These are phyloP conservation scores for Cynodonichthys magdalenae DNA, from an alignment of 2,797 vertebrate species.

Conservation along the genomic window DNA sequence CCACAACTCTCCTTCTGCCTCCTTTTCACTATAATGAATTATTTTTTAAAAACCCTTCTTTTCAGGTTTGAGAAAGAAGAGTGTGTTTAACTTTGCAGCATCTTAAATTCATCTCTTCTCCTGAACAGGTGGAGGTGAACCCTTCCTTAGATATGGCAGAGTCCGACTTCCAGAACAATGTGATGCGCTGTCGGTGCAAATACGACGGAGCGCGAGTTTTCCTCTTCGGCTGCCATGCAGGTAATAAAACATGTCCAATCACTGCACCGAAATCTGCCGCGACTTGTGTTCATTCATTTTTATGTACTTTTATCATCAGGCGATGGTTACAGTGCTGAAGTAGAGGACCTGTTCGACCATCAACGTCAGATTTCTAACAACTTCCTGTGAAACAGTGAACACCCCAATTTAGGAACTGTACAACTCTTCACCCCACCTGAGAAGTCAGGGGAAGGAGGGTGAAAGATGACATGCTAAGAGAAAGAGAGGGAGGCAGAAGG, in stretches of 20 bases:
- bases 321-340: constrained; percentile 85
- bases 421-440: constrained; percentile 58
- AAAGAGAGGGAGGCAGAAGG: constrained; percentile 19
- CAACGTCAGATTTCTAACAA: constrained; percentile 90
- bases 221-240: constrained; percentile 92
- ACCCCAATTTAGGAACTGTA: constrained; percentile 49
- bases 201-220: constrained; percentile 91
- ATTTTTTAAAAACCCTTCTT: no score
- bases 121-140: constrained; percentile 90
- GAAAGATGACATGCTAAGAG: constrained; percentile 45
- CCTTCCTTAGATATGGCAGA: constrained; percentile 94
- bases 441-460: constrained; percentile 45
- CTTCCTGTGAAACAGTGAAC: constrained; percentile 80
- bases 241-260: constrained; percentile 65
- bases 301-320: constrained; percentile 71
- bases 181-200: constrained; percentile 93
- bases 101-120: not conserved
- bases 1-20: no score
- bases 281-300: not conserved
- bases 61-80: no score
- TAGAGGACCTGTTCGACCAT: constrained; percentile 89
- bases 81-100: no score
- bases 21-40: no score
- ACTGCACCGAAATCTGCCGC: not conserved
- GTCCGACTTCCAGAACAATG: constrained; percentile 95